These are phyloP conservation scores for Hyphantria cunea DNA, from an alignment of 1,140 invertebrate genomes.

Conservation along the genomic window DNA sequence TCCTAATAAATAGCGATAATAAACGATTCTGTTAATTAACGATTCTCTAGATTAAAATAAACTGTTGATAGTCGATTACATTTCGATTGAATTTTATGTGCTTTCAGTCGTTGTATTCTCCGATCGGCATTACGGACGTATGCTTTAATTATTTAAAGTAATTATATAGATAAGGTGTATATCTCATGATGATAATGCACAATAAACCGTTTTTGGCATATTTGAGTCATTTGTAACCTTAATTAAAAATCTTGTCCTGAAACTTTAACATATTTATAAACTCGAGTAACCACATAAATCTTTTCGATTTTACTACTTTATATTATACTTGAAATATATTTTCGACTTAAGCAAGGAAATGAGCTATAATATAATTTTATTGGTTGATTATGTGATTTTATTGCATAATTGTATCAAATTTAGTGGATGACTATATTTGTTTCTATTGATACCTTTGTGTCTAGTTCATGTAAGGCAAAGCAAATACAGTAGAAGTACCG, in stretches of 20 bases:
- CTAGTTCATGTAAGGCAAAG: not conserved
- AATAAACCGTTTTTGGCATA: conserved; percentile 41
- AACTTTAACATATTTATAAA: conserved; percentile 19
- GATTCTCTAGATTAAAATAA: conserved; percentile 1
- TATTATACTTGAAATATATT: too few species aligned
- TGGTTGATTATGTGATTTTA: too few species aligned
- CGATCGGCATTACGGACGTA: conserved; percentile 42
- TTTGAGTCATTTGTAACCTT: conserved; percentile 33
- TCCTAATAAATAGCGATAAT: conserved; percentile 55
- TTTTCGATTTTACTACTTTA: too few species aligned
- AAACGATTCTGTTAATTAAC: conserved; percentile 35
- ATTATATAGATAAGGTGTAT: conserved; percentile 44
- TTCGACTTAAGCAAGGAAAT: too few species aligned
- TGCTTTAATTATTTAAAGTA: conserved; percentile 52
- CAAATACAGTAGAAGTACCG: conserved; percentile 51
- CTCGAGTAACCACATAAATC: not conserved
- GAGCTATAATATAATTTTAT: too few species aligned
- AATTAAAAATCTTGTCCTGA: conserved; percentile 46
- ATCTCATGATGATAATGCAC: conserved; percentile 39
- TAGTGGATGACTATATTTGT: not conserved
- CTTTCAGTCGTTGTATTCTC: conserved; percentile 43
- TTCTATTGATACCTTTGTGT: conserved; percentile 1
- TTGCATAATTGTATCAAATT: not conserved
- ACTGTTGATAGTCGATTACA: conserved; percentile 53
- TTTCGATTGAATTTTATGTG: conserved; percentile 45